A percentile compares a stretch with the other conserved stretches of the same genome.
Conservation (phyloP, 2,797 vertebrate species). For the Cyprinella venusta region DNA sequence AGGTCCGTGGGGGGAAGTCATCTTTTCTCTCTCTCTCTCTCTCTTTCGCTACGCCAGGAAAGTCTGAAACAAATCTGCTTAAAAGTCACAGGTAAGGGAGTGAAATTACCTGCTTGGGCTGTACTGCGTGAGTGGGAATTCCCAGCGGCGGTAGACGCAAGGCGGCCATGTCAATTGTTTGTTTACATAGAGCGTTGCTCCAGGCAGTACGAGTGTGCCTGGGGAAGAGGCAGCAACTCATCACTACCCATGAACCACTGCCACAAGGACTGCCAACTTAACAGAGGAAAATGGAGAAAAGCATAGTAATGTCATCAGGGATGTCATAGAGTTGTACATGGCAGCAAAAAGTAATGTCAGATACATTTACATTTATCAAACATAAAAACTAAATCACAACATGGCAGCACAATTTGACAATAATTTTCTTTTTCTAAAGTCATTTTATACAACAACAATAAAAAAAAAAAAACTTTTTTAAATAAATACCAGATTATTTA, state of each 20-base stretch:
- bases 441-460: background rate
- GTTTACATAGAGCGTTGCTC: slow-evolving; percentile 76
- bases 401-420: background rate
- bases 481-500: background rate
- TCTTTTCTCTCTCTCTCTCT: slow-evolving; percentile 49
- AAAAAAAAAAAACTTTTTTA: background rate
- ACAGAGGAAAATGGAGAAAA: slow-evolving; percentile 50
- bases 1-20: slow-evolving; percentile 67
- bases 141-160: slow-evolving; percentile 70
- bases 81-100: slow-evolving; percentile 66
- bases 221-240: slow-evolving; percentile 67
- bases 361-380: slow-evolving; percentile 32
- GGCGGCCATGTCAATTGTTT: slow-evolving; percentile 77
- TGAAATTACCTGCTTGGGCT: slow-evolving; percentile 69
- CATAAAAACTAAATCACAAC: background rate
- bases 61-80: slow-evolving; percentile 61
- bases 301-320: slow-evolving; percentile 23
- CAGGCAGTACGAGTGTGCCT: slow-evolving; percentile 66
- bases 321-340: background rate
- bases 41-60: slow-evolving; percentile 32
- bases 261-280: slow-evolving; percentile 52
- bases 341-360: slow-evolving; percentile 13
- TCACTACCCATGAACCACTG: slow-evolving; percentile 63
- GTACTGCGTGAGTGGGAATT: slow-evolving; percentile 68
- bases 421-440: background rate